These are phyloP conservation scores for Pteropus alecto DNA, from an alignment of 2,113 vertebrate species.

Conservation along the genomic window DNA sequence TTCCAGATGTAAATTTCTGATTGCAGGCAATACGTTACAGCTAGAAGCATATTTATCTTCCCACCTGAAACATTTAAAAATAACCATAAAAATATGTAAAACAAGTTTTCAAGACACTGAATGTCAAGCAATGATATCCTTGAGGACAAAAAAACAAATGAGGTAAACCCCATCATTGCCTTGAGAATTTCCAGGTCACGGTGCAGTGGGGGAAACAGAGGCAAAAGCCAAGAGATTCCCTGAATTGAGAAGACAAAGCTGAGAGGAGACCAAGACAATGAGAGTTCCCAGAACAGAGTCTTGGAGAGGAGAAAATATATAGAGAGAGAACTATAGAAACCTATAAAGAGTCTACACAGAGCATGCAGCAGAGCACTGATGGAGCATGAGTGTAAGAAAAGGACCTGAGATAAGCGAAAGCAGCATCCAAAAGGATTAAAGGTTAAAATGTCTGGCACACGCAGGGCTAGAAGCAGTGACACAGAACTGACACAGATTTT, in stretches of 20 bases:
- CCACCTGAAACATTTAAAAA: neutral
- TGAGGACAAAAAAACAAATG: neutral
- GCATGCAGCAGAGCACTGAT: neutral
- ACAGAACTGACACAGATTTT: neutral
- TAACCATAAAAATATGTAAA: neutral
- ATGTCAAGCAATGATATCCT: neutral
- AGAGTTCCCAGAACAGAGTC: neutral
- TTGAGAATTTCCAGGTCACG: neutral
- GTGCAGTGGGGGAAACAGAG: neutral
- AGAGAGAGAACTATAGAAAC: neutral
- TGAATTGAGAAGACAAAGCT: neutral
- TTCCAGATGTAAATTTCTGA: neutral
- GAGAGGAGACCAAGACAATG: neutral
- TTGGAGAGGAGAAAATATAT: neutral
- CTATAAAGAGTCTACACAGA: neutral
- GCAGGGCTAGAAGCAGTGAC: neutral
- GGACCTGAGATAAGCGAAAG: neutral
- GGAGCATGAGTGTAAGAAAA: neutral
- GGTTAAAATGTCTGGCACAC: neutral
- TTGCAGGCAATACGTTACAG: neutral
- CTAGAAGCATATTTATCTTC: neutral
- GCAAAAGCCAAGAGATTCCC: neutral
- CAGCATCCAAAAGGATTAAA: neutral
- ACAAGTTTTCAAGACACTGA: neutral
- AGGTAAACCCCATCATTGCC: neutral